These are phyloP conservation scores for Elachura formosa DNA, from an alignment of 2,113 vertebrate genomes.

Conservation along the genomic window DNA sequence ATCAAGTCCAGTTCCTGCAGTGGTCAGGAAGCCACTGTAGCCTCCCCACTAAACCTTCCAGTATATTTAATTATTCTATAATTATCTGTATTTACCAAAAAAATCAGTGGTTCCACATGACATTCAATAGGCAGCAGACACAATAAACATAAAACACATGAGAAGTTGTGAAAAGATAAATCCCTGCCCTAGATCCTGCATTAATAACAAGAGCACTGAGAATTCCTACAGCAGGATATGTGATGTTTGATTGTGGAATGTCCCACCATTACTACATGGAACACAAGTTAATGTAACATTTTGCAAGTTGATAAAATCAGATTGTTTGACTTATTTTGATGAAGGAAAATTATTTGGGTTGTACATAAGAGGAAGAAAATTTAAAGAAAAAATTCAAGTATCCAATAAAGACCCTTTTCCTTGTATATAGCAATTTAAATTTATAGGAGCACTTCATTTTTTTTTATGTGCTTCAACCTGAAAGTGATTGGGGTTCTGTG, in stretches of 20 bases:
- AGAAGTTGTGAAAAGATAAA: not conserved
- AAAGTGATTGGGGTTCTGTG: slow-evolving; percentile 18
- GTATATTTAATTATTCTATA: not conserved
- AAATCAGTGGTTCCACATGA: not conserved
- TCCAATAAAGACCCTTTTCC: slow-evolving; percentile 2
- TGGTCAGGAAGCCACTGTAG: not conserved
- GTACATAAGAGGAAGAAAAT: not conserved
- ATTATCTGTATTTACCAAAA: not conserved
- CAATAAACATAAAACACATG: not conserved
- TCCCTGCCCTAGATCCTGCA: not conserved
- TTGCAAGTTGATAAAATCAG: not conserved
- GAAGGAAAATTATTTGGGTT: not conserved
- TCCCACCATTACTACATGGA: not conserved
- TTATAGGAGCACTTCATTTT: not conserved
- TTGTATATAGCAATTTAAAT: slow-evolving; percentile 47
- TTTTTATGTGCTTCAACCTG: not conserved
- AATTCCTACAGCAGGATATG: not conserved
- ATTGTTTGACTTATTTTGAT: not conserved
- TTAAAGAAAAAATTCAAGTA: not conserved
- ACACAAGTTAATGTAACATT: not conserved
- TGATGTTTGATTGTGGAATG: not conserved
- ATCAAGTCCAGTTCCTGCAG: not conserved
- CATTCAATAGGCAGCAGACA: not conserved
- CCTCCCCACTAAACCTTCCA: not conserved
- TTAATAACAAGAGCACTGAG: not conserved